These are phyloP conservation scores for Spodoptera littoralis DNA, from an alignment of 2,888 invertebrate species.

Conservation along the genomic window DNA sequence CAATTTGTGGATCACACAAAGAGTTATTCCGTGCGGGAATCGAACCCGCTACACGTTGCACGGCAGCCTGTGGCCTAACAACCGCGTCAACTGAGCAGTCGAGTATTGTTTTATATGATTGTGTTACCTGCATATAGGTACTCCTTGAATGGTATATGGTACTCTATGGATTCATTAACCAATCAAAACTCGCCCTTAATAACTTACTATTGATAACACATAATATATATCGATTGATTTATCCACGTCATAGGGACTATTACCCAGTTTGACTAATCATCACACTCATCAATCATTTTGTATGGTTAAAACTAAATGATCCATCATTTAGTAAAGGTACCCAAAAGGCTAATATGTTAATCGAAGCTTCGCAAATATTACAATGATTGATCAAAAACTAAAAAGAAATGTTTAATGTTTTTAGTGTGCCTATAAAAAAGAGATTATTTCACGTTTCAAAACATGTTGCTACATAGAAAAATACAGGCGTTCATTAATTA, in stretches of 20 bases:
- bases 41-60: no score
- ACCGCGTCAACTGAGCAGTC: no score
- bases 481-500: background rate
- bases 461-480: background rate
- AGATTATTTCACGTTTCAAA: background rate
- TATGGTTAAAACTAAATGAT: conserved; percentile 41
- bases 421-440: no score
- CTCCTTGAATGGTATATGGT: no score
- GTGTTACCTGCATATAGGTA: no score
- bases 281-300: conserved; percentile 47
- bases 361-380: background rate
- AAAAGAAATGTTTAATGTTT: no score
- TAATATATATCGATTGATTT: conserved; percentile 29
- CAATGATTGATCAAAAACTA: background rate
- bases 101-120: no score
- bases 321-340: conserved; percentile 27
- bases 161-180: no score
- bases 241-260: conserved; percentile 35
- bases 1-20: no score
- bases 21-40: no score
- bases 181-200: background rate
- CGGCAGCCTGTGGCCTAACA: no score
- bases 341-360: conserved; percentile 9
- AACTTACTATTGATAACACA: background rate
- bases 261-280: conserved; percentile 16